Evolutionary conservation across 2,888 invertebrate species (phyloP).

Genomic region (Seira sanloemensis): DNA sequence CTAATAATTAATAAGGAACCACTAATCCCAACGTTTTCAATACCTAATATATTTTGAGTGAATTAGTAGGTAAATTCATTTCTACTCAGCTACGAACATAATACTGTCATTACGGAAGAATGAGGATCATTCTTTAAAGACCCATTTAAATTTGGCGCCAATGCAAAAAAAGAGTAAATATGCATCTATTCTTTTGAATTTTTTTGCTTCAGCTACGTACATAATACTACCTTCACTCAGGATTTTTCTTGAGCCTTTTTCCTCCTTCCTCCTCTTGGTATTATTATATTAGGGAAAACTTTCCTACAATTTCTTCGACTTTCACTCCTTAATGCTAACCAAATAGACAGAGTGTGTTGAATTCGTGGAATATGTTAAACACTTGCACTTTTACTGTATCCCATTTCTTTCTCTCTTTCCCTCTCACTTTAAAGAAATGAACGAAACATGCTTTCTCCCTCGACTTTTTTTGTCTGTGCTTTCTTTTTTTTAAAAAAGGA

Average conservation of each 20-base stretch:
- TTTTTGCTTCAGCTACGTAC: no score
- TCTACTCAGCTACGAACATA: no score
- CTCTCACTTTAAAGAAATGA: neutral
- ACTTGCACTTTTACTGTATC: constrained; percentile 1
- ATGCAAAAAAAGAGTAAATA: no score
- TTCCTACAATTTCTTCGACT: neutral
- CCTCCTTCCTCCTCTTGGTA: neutral
- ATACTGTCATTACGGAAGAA: no score
- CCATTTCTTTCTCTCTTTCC: neutral
- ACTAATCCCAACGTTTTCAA: no score
- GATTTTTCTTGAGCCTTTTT: constrained; percentile 21
- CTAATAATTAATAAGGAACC: no score
- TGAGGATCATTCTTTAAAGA: no score
- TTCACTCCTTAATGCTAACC: constrained; percentile 44
- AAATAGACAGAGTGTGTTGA: no score
- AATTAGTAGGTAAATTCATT: no score
- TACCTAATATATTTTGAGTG: no score
- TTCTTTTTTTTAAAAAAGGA: neutral
- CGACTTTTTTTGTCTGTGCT: neutral
- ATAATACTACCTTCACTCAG: neutral
- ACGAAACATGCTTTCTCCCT: neutral
- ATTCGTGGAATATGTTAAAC: constrained; percentile 25
- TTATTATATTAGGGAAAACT: neutral
- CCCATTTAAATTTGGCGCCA: no score
- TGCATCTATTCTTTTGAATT: no score